Percentiles rank a stretch among this genome's conserved stretches.
Conservation (phyloP, 1,140 invertebrate species). For the Acarapis woodi region DNA sequence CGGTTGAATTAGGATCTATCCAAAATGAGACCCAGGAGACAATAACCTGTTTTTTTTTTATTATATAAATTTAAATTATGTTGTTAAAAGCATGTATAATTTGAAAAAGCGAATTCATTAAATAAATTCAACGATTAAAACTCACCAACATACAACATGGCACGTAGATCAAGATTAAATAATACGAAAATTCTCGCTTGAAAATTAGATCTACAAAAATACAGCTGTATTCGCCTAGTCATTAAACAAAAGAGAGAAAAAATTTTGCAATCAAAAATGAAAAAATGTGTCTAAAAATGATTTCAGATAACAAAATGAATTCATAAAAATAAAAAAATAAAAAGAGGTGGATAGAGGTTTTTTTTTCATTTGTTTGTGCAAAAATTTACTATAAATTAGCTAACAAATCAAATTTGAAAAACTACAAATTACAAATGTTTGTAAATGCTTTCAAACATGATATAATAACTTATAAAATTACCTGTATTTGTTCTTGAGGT, state of each 20-base stretch:
- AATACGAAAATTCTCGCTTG: constrained; percentile 6
- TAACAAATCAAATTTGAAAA: too few relatives aligned
- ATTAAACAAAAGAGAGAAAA: neutral
- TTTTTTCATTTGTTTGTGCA: neutral
- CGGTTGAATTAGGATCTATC: constrained; percentile 68
- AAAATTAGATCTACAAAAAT: constrained; percentile 5
- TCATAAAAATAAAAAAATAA: neutral
- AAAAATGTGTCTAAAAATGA: neutral
- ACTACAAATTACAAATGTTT: too few relatives aligned
- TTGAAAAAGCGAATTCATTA: neutral
- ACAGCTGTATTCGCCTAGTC: constrained; percentile 9
- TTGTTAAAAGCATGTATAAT: constrained; percentile 15
- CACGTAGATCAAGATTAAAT: constrained; percentile 7
- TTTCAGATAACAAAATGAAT: neutral
- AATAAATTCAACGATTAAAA: neutral
- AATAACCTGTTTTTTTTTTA: constrained; percentile 17
- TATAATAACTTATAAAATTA: constrained; percentile 35
- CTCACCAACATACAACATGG: constrained; percentile 11
- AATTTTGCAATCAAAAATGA: neutral
- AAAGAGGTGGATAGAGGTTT: neutral
- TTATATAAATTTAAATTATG: constrained; percentile 17
- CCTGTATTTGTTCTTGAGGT: constrained; percentile 22
- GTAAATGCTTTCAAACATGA: constrained; percentile 31
- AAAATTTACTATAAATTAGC: neutral
- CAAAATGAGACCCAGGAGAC: constrained; percentile 38